Evolutionary conservation across 2,113 vertebrate species (phyloP).

Genomic region (Myotis lucifugus): DNA sequence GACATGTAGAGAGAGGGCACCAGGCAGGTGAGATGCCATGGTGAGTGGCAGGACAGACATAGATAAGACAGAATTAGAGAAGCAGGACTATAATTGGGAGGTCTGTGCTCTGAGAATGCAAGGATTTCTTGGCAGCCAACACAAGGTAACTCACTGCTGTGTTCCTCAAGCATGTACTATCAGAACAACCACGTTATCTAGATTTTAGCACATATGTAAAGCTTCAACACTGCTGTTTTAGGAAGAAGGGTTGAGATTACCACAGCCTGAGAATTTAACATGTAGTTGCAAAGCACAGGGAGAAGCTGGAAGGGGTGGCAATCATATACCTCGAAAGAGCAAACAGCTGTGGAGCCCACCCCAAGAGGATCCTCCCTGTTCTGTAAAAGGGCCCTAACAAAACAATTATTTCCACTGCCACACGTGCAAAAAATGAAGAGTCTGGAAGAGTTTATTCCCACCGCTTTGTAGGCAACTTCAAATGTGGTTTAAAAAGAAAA

Average conservation of each 20-base stretch:
- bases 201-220: constrained; percentile 22
- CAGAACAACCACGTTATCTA: constrained; percentile 42
- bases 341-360: constrained; percentile 30
- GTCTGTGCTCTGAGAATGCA: neutral
- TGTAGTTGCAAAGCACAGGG: neutral
- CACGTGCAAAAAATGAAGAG: neutral
- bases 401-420: neutral
- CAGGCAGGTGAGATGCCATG: neutral
- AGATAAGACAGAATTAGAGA: neutral
- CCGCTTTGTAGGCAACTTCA: neutral
- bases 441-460: neutral
- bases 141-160: neutral
- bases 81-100: neutral
- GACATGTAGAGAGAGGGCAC: neutral
- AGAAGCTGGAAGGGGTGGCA: constrained; percentile 21
- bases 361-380: neutral
- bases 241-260: neutral
- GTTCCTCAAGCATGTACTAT: neutral
- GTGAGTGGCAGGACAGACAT: neutral
- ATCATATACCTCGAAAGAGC: neutral
- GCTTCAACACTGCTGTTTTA: neutral
- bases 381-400: neutral
- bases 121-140: neutral
- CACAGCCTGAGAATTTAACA: constrained; percentile 30
- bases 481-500: neutral